Evolutionary conservation across 2,888 invertebrate genomes (phyloP).

Genomic region (Lasioglossum calceatum): DNA sequence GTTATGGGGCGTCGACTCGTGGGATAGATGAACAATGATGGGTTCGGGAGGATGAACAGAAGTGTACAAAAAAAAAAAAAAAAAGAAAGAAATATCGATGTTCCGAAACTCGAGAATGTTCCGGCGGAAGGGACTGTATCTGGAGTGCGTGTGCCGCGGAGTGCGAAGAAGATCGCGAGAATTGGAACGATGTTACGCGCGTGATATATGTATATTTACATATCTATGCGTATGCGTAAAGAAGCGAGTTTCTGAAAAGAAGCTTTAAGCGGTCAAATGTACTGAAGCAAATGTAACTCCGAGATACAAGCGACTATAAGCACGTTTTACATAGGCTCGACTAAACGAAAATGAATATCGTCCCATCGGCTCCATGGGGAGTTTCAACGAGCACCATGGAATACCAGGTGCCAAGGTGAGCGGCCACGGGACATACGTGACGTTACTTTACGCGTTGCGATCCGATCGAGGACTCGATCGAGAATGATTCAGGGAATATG

Average conservation of each 20-base stretch:
- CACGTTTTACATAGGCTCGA: slow-evolving; percentile 57
- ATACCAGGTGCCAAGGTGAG: slow-evolving; percentile 40
- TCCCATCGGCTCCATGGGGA: slow-evolving; percentile 3
- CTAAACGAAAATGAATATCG: slow-evolving; percentile 42
- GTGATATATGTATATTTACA: slow-evolving; percentile 22
- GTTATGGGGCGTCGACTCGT: not conserved
- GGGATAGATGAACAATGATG: not conserved
- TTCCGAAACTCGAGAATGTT: slow-evolving; percentile 1
- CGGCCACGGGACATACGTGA: slow-evolving; percentile 75
- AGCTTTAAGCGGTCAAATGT: slow-evolving; percentile 64
- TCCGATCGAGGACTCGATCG: slow-evolving; percentile 31
- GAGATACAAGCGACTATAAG: slow-evolving; percentile 62
- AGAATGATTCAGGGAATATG: slow-evolving; percentile 26
- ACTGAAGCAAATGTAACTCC: slow-evolving; percentile 60
- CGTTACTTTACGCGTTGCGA: not conserved
- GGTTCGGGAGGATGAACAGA: not conserved
- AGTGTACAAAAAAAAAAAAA: not conserved
- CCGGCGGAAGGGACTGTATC: slow-evolving; percentile 10
- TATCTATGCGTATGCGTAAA: slow-evolving; percentile 55
- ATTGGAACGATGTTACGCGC: slow-evolving; percentile 27
- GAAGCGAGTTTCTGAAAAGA: slow-evolving; percentile 58
- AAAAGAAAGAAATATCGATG: not conserved
- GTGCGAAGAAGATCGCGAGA: slow-evolving; percentile 21
- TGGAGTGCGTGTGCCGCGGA: slow-evolving; percentile 44
- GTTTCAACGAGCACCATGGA: slow-evolving; percentile 20